Evolutionary conservation across 1,140 invertebrate species (phyloP).

Genomic region (Mactra quadrangularis): DNA sequence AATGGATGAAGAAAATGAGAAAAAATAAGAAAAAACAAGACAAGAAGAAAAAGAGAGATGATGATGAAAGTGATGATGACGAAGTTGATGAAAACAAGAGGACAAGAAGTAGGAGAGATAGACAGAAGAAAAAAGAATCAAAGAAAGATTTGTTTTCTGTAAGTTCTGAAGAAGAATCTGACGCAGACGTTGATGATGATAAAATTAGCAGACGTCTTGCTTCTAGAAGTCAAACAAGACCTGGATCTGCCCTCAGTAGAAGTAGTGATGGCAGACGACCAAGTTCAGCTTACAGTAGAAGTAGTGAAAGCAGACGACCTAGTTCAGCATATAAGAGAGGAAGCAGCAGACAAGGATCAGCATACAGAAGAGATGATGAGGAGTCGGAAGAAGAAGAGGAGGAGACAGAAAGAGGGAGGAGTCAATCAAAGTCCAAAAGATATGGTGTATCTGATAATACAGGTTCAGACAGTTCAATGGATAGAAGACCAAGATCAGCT

Average conservation of each 20-base stretch:
- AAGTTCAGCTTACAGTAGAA: constrained; percentile 17
- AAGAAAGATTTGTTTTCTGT: constrained; percentile 32
- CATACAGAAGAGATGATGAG: neutral
- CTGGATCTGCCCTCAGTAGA: constrained; percentile 25
- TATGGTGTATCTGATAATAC: neutral
- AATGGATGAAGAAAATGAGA: constrained; percentile 61
- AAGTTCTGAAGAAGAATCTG: constrained; percentile 3
- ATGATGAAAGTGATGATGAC: constrained; percentile 22
- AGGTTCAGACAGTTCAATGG: too few species aligned
- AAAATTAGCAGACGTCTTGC: neutral
- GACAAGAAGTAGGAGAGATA: neutral
- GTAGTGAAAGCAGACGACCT: neutral
- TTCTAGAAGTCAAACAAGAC: constrained; percentile 1
- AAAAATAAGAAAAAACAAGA: constrained; percentile 51
- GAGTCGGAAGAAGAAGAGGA: neutral
- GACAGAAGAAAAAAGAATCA: constrained; percentile 40
- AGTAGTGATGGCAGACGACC: constrained; percentile 8
- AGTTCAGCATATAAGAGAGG: neutral
- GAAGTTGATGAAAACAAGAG: constrained; percentile 45
- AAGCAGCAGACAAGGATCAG: neutral
- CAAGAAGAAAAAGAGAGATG: constrained; percentile 55
- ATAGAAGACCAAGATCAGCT: too few species aligned
- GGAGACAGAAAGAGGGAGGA: neutral
- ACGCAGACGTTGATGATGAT: neutral
- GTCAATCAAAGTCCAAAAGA: neutral